phyloP scores from a whole-genome alignment of 2,797 vertebrate genomes.

The Anas acuta region DNA sequence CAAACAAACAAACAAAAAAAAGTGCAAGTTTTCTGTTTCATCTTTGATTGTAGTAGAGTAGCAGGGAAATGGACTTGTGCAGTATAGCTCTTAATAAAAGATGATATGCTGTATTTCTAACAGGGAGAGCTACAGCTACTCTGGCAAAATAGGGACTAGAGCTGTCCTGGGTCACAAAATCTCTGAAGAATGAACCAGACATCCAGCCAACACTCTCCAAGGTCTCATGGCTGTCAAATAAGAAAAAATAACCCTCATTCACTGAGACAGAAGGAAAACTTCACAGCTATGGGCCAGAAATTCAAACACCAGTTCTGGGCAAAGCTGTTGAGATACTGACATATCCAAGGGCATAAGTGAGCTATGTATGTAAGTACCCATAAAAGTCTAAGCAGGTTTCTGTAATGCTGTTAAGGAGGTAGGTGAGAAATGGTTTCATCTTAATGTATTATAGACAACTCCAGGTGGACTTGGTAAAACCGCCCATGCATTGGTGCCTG shows the following conservation, averaged over 20 bases:
- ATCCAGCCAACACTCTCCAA: background rate
- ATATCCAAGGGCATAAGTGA: rapidly evolving
- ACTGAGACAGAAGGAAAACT: background rate
- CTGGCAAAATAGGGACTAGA: background rate
- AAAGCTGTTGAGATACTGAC: background rate
- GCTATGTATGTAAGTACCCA: background rate
- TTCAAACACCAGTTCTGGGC: background rate
- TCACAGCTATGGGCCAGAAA: background rate
- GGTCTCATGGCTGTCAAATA: background rate
- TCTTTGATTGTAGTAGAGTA: background rate
- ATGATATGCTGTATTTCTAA: background rate
- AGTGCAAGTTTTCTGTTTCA: background rate
- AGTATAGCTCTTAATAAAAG: background rate
- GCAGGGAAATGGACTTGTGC: background rate
- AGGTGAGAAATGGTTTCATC: background rate
- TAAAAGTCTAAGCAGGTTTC: background rate
- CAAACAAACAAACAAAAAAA: too few species aligned
- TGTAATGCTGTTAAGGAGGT: background rate
- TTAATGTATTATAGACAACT: background rate
- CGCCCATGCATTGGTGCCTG: background rate
- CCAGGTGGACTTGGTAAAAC: background rate
- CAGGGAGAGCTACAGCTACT: background rate
- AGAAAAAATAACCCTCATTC: background rate
- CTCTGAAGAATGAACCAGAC: background rate
- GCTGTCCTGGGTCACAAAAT: background rate